Evolutionary conservation across 2,888 invertebrate genomes (phyloP).

Genomic region (Pachliopta kotzebuea): DNA sequence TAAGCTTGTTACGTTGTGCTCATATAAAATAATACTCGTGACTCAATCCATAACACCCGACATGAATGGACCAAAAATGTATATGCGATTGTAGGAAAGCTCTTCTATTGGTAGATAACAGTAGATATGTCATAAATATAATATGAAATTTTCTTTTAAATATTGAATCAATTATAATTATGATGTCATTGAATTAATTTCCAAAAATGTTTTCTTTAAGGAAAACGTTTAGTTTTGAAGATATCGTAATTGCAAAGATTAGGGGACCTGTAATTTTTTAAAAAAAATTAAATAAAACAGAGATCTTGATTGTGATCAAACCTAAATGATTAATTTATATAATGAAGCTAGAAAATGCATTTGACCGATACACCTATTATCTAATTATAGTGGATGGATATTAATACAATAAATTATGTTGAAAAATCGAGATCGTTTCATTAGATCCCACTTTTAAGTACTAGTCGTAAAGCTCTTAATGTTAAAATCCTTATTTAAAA

Average conservation of each 20-base stretch:
- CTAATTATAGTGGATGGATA: conserved; percentile 80
- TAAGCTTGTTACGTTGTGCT: background rate
- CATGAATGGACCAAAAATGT: conserved; percentile 31
- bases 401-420: conserved; percentile 73
- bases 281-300: background rate
- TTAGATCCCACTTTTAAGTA: conserved; percentile 75
- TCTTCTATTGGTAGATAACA: background rate
- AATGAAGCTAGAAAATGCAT: conserved; percentile 66
- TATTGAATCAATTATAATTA: background rate
- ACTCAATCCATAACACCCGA: background rate
- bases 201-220: too few species aligned
- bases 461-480: conserved; percentile 76
- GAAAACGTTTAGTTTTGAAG: background rate
- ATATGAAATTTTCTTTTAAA: background rate
- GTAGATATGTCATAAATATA: background rate
- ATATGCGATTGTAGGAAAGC: conserved; percentile 34
- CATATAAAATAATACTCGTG: background rate
- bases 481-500: conserved; percentile 63
- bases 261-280: background rate
- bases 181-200: background rate
- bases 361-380: conserved; percentile 66
- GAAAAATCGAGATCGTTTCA: conserved; percentile 73
- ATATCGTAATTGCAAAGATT: background rate
- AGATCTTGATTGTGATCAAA: conserved; percentile 34
- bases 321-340: conserved; percentile 59